These are phyloP conservation scores for Acromyrmex charruanus DNA, from an alignment of 1,140 invertebrate species.

Conservation along the genomic window DNA sequence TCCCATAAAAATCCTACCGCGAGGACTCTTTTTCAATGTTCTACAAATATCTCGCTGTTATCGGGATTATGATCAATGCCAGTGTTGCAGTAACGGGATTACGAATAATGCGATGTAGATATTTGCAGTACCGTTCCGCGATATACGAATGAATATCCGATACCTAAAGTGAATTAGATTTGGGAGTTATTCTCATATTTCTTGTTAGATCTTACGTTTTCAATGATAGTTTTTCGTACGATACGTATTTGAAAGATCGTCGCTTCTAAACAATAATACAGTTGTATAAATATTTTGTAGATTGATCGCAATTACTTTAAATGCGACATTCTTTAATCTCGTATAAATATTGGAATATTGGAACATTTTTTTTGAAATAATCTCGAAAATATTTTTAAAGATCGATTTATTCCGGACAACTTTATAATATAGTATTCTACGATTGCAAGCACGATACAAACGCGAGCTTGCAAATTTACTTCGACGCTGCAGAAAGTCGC, in stretches of 20 bases:
- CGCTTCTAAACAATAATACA: background rate
- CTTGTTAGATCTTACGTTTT: slow-evolving; percentile 1
- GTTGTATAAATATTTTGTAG: slow-evolving; percentile 20
- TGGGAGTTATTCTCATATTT: background rate
- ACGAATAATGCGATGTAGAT: slow-evolving; percentile 27
- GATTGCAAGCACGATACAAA: background rate
- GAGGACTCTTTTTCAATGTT: slow-evolving; percentile 36
- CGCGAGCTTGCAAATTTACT: slow-evolving; percentile 58
- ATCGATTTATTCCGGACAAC: slow-evolving; percentile 3
- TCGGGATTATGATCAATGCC: slow-evolving; percentile 28
- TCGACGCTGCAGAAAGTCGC: slow-evolving; percentile 60
- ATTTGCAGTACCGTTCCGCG: slow-evolving; percentile 9
- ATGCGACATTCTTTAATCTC: slow-evolving; percentile 7
- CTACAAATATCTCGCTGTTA: slow-evolving; percentile 25
- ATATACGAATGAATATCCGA: slow-evolving; percentile 13
- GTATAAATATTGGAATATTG: background rate
- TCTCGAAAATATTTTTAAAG: slow-evolving; percentile 15
- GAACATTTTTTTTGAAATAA: background rate
- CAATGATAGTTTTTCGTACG: background rate
- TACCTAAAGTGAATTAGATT: slow-evolving; percentile 35
- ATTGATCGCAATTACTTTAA: slow-evolving; percentile 1
- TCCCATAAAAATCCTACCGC: slow-evolving; percentile 35
- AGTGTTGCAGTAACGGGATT: slow-evolving; percentile 38
- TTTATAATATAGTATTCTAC: background rate
- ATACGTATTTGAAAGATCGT: background rate